Conservation (phyloP, 2,888 invertebrate species). For the Ectropis crepuscularia region DNA sequence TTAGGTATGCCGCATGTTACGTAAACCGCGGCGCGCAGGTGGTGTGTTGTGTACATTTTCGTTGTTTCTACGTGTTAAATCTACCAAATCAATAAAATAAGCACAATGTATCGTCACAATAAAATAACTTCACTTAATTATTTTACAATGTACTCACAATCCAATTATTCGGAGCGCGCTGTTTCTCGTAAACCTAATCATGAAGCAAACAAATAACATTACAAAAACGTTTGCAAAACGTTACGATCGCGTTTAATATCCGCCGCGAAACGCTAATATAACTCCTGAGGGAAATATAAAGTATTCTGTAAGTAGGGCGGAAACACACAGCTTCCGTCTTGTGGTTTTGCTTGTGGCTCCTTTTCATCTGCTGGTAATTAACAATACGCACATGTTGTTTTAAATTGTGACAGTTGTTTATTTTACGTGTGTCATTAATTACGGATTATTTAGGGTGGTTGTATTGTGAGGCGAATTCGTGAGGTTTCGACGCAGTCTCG, state of each 20-base stretch:
- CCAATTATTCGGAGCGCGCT: conserved; percentile 1
- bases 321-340: not conserved
- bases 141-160: conserved; percentile 1
- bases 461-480: too few relatives aligned
- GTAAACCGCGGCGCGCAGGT: too few relatives aligned
- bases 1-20: too few relatives aligned
- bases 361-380: not conserved
- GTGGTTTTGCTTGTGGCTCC: not conserved
- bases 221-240: conserved; percentile 17
- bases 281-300: conserved; percentile 17
- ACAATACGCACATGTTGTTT: not conserved
- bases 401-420: not conserved
- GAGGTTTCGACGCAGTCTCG: too few relatives aligned
- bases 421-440: too few relatives aligned
- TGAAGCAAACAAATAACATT: conserved; percentile 13
- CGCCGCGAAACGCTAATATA: conserved; percentile 12
- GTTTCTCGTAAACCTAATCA: conserved; percentile 14
- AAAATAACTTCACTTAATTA: not conserved
- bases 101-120: too few relatives aligned
- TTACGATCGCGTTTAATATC: conserved; percentile 19
- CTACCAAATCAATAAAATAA: too few relatives aligned
- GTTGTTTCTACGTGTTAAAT: too few relatives aligned
- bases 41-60: too few relatives aligned
- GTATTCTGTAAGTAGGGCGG: conserved; percentile 12
- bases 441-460: too few relatives aligned